phyloP scores from a whole-genome alignment of 2,113 vertebrate species.

The Nematolebias whitei region DNA sequence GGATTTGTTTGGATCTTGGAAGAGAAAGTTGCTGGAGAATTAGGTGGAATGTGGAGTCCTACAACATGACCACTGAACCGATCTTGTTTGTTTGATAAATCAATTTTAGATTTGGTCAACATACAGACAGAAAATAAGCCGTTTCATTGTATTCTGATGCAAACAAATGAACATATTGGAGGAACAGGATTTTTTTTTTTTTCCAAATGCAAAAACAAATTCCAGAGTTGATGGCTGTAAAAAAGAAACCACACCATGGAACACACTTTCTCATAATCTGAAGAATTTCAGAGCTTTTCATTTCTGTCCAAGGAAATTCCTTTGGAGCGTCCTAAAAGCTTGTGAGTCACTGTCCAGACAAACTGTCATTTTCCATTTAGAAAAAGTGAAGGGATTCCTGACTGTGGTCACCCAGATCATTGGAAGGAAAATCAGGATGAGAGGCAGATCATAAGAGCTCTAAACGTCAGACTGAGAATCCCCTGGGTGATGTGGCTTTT shows the following conservation, averaged over 20 bases:
- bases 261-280: background rate
- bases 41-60: constrained; percentile 40
- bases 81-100: constrained; percentile 51
- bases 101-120: constrained; percentile 50
- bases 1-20: constrained; percentile 31
- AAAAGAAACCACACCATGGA: background rate
- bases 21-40: constrained; percentile 36
- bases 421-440: constrained; percentile 68
- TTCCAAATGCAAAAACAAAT: constrained; percentile 27
- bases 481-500: constrained; percentile 45
- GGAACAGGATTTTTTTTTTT: background rate
- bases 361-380: constrained; percentile 67
- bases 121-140: constrained; percentile 37
- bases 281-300: constrained; percentile 31
- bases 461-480: constrained; percentile 47
- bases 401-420: constrained; percentile 22
- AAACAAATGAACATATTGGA: constrained; percentile 33
- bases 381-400: constrained; percentile 49
- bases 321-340: constrained; percentile 28
- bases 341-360: constrained; percentile 47
- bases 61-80: constrained; percentile 46
- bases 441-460: constrained; percentile 24
- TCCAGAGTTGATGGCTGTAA: background rate
- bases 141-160: constrained; percentile 29
- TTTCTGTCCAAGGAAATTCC: constrained; percentile 53